Base-by-base conservation (phyloP, 2,888 invertebrate species). In the Agrochola circellaris region DNA sequence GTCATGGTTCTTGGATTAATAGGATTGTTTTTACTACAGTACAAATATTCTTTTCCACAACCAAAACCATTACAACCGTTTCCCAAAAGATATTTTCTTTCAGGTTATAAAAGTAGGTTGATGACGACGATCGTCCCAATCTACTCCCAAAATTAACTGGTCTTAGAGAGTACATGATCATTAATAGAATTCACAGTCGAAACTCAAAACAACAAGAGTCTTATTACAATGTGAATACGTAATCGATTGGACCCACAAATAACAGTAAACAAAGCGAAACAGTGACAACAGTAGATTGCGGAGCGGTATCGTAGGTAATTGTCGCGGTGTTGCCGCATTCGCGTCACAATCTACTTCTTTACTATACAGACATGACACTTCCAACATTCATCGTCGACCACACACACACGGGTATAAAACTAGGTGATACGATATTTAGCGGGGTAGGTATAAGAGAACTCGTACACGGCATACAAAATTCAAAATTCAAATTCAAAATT, bases 261-360 rank as follows among this genome's bases (percentile, higher is more conserved):
- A 83, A 78, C 83, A 74, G 86, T 84, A 78, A 70, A 85, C 77
- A 69, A 74, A 69, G 65, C 78, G 38, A 77, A 74, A 54, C 54
- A 60, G 42, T 72, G 68, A 70, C 83, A 78, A 66, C 78, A 77
- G 82, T 82, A 74, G 82, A 83, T 82, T 83, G 77, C 20, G 34
- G 51, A 82, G 77, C 83, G 72, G 86, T 75, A 75, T 82, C 67
- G 60, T 45, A 71, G 60, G 77, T 85, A 86, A 85, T 85, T 83
- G 84, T 83, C 77, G 70, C 76, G 42, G 30, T 66, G 64, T 67
- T 83, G 83, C 80, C 87, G 79, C 86, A 84, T 86, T 80, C 75
- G 51, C 80, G 70, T 75, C 75, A 74, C 65, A 51, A 64, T 60
- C 51, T 71, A 54, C 34, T 13, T 15, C 45, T 2, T 1, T 58